phyloP scores from a whole-genome alignment of 2,888 invertebrate species.

The Himalopsyche kuldschensis region DNA sequence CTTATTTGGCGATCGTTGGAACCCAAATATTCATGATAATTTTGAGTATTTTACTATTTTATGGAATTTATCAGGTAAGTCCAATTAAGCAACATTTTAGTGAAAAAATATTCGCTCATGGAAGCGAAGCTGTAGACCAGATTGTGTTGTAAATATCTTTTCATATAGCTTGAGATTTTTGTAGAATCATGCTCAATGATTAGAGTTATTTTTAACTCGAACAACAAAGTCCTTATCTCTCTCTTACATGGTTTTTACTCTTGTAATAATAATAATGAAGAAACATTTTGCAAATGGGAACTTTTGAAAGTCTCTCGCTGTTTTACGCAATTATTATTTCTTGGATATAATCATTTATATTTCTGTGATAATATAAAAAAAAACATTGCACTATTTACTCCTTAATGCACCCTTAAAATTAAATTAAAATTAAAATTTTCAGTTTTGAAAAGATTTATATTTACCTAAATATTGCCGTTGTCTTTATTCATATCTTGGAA shows the following conservation, averaged over 20 bases:
- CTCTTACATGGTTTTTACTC: background rate
- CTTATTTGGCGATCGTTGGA: slow-evolving; percentile 77
- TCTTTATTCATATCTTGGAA: no score
- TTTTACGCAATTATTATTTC: background rate
- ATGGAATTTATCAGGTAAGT: slow-evolving; percentile 77
- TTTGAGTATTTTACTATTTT: slow-evolving; percentile 69
- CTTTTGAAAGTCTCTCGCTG: slow-evolving; percentile 18
- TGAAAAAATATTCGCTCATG: no score
- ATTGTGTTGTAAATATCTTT: background rate
- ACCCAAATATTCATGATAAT: slow-evolving; percentile 78
- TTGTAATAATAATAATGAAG: slow-evolving; percentile 18
- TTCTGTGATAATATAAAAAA: background rate
- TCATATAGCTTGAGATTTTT: background rate
- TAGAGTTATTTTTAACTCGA: background rate
- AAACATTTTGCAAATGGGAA: slow-evolving; percentile 17
- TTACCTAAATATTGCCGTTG: no score
- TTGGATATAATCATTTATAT: background rate
- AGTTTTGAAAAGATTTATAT: no score
- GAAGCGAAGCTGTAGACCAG: no score
- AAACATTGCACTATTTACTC: background rate
- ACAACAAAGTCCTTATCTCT: background rate
- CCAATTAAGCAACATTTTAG: no score
- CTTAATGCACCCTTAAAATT: background rate
- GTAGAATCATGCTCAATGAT: background rate
- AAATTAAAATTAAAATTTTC: no score